phyloP scores from a whole-genome alignment of 2,888 invertebrate genomes.

The Pseudoips prasinana region DNA sequence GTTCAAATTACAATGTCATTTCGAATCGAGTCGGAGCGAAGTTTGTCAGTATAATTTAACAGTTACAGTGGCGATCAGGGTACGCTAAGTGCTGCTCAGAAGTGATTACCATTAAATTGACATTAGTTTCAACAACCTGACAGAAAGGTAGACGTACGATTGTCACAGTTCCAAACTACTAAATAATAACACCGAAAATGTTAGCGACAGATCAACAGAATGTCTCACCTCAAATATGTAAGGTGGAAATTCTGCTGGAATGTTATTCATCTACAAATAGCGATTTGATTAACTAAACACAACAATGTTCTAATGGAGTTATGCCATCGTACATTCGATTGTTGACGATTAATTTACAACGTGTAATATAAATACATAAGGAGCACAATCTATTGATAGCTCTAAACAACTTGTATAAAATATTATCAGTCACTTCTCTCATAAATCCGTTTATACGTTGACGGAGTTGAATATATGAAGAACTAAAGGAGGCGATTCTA shows the following conservation, averaged over 20 bases:
- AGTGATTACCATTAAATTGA: conserved; percentile 27
- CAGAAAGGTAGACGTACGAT: conserved; percentile 13
- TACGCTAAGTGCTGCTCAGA: conserved; percentile 10
- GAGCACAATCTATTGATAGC: no score
- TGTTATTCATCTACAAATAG: conserved; percentile 12
- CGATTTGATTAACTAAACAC: conserved; percentile 11
- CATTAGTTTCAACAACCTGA: conserved; percentile 31
- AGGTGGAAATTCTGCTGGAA: conserved; percentile 5
- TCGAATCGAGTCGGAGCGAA: no score
- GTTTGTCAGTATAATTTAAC: conserved; percentile 4
- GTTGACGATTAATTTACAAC: no score
- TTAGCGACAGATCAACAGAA: conserved; percentile 8
- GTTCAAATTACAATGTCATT: no score
- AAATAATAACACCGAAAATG: conserved; percentile 7
- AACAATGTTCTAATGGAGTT: conserved; percentile 18
- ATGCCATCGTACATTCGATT: no score
- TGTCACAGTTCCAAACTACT: conserved; percentile 16
- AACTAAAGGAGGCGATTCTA: no score
- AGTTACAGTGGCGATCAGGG: conserved; percentile 9
- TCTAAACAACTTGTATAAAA: no score
- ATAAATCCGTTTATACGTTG: no score
- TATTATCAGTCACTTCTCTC: no score
- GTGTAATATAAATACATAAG: no score
- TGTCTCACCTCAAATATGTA: conserved; percentile 1
- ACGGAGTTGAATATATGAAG: no score